Base-by-base conservation (phyloP, 1,140 invertebrate genomes). In the Pseudomyrmex cubaensis region DNA sequence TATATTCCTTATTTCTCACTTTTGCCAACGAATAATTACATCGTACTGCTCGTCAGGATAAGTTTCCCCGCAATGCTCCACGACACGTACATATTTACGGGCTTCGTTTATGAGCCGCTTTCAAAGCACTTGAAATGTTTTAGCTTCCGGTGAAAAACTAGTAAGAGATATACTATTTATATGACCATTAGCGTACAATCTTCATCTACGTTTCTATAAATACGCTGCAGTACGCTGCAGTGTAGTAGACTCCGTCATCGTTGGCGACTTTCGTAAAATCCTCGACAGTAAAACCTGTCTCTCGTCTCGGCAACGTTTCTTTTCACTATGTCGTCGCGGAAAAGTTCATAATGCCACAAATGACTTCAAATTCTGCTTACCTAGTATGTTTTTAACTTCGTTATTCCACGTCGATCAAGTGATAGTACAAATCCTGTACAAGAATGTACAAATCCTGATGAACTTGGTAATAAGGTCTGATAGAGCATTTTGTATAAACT, bases 171-270 rank as follows among this genome's bases (percentile, higher is more conserved):
- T 35, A 85, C 87, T 88, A 88, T 88, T 88, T 85, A 88, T 88
- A 87, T 67, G 63, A 77, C 86, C 83, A 87, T 88, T 87, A 88
- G 77, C 87, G 52, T 85, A 84, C 87, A 87, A 88, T 88, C 86
- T 72, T 64, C 85, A 75, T 66, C 63, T 87, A 63, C 50, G 10
- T 70, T 73, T 84, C 87, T 88, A 88, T 88, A 87, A 88, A 88
- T 88, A 20, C 59, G 61, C 8, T 44, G 59, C 44, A 35, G 22
- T 64, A 62, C 75, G 66, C 5, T 35, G 5, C 35, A 35, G n/a
- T 88, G 69, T 70, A 77, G 54, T 82, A 84, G 75, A 82, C 83
- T 22, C 59, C 86, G 64, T 85, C 82, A 87, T 87, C 46, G 25
- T 57, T 54, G 59, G 13, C 61, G 62, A 61, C 66, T 70, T 84